A percentile compares a stretch with the other conserved stretches of the same genome.
Conservation (phyloP, 2,888 invertebrate genomes). For the Caradrina clavipalpis region DNA sequence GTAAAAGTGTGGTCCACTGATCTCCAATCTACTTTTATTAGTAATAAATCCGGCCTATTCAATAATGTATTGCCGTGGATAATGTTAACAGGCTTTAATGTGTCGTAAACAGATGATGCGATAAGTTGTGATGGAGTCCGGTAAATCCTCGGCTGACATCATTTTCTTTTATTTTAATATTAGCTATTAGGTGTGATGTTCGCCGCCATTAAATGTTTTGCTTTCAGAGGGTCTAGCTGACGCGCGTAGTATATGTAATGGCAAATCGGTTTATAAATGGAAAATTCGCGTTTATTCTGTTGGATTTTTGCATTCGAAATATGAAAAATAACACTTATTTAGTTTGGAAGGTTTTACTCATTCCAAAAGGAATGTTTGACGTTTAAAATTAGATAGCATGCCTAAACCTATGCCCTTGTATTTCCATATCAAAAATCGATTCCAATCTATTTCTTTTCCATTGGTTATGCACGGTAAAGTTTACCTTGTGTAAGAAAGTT, state of each 20-base stretch:
- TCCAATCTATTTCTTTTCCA: too few species aligned
- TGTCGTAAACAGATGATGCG: conserved; percentile 54
- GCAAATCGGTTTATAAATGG: too few species aligned
- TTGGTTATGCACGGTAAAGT: background rate
- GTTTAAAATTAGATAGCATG: too few species aligned
- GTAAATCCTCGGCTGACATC: conserved; percentile 43
- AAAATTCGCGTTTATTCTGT: too few species aligned
- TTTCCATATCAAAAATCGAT: too few species aligned
- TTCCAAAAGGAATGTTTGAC: too few species aligned
- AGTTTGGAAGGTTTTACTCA: too few species aligned
- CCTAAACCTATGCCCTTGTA: too few species aligned
- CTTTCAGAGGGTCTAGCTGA: background rate
- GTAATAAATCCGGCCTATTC: conserved; percentile 83
- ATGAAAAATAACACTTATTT: too few species aligned
- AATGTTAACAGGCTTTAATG: conserved; percentile 84
- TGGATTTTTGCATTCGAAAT: too few species aligned
- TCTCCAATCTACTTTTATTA: conserved; percentile 89
- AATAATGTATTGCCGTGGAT: conserved; percentile 84
- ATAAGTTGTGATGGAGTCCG: conserved; percentile 33
- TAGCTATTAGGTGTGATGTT: conserved; percentile 25
- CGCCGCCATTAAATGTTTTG: conserved; percentile 1
- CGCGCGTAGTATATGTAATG: background rate
- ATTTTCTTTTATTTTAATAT: conserved; percentile 41
- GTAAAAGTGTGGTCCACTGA: conserved; percentile 87
- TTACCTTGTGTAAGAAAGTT: background rate